Evolutionary conservation across 2,888 invertebrate genomes (phyloP), one percentile per base, ranked within the genome.

Genomic region (Sinotaia quadrata): DNA sequence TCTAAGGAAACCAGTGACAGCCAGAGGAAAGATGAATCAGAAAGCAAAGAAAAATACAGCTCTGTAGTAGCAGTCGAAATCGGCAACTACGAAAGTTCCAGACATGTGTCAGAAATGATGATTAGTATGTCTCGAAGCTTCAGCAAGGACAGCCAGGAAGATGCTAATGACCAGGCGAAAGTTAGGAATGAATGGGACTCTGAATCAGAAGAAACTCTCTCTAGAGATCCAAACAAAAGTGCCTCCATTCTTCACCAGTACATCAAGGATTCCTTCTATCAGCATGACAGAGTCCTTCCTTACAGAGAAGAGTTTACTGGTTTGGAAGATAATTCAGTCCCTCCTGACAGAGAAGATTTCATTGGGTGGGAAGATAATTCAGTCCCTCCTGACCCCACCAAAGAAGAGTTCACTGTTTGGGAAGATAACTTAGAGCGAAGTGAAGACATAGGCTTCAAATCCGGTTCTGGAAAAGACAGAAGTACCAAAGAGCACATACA

Each of bases 91-190:
- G 62, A 52, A 34, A 33, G 10, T 12, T 34, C 49, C 3, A 33
- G 49, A 4, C 33, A 51, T 15, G 33, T 49, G n/a, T 61, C 61
- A 15, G 61, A 61, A 44, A 12, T 49, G 34, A 33, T 24, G 2
- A 29, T 49, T 24, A 34, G 34, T 10, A 61, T 49, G 61, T 24
- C 61, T 7, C 24, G 47, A 10, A 49, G 49, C 24, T 29, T 49
- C 4, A 58, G 15, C 2, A 41, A 58, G 37, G 58, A 37, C 5
- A 31, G 27, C 7, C 24, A 27, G 4, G 31, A 41, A 60, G 44
- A 41, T n/a, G 18, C n/a, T 21, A 31, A n/a, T 10, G 18, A 18
- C 24, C 12, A 12, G 8, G 41, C 27, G 24, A 41, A 37, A n/a
- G 21, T 47, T 31, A 27, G 47, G 8, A 37, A 36, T 5, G 56